Percentiles rank a stretch among this genome's conserved stretches.
Evolutionary conservation across 2,797 vertebrate genomes (phyloP).

Genomic region (Danio tinwini): DNA sequence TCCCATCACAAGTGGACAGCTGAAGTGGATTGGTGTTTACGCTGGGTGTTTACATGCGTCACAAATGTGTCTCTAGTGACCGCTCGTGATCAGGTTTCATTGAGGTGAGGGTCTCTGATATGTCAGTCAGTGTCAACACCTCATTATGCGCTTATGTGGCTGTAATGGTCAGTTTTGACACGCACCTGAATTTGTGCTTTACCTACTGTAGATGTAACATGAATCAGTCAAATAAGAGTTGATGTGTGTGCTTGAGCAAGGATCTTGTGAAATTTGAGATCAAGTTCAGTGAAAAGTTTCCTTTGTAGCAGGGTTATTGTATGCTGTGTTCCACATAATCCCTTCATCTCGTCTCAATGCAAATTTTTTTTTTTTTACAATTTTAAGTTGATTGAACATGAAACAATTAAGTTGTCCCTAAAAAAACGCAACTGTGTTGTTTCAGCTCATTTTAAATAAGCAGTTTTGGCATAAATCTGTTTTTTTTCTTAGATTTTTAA

Average conservation of each 20-base stretch:
- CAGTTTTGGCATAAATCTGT: no score
- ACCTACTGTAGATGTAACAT: not conserved
- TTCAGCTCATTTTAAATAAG: no score
- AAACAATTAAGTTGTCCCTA: no score
- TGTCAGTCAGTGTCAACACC: not conserved
- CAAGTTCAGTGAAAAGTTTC: not conserved
- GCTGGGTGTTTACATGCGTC: not conserved
- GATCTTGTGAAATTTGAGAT: not conserved
- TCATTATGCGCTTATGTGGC: not conserved
- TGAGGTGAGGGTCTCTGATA: not conserved
- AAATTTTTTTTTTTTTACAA: no score
- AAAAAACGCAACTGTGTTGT: no score
- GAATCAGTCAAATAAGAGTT: not conserved
- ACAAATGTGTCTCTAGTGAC: constrained; percentile 22
- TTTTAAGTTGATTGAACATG: no score
- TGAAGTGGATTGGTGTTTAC: constrained; percentile 9
- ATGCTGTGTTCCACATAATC: no score
- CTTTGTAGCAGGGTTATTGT: no score
- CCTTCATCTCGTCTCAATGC: no score
- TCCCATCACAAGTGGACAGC: constrained; percentile 18
- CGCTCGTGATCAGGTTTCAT: constrained; percentile 16
- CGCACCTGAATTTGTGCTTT: not conserved
- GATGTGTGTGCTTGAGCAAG: not conserved
- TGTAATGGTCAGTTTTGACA: not conserved
- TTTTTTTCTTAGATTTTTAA: no score